Evolutionary conservation across 2,113 vertebrate species (phyloP).

Genomic region (Otus sunia): DNA sequence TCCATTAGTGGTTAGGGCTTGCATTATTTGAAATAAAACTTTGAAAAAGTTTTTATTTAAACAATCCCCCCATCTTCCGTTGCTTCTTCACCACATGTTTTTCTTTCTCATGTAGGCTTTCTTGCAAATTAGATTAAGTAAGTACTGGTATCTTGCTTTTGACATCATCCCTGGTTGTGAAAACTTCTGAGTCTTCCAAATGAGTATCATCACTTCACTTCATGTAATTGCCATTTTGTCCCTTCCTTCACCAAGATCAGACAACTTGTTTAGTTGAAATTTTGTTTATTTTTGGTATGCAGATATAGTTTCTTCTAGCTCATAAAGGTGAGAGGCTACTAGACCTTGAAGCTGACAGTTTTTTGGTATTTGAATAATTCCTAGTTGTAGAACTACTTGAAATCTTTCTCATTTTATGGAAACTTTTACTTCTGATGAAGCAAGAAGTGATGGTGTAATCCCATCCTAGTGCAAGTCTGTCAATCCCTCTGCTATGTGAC

Average conservation of each 20-base stretch:
- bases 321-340: rapidly evolving
- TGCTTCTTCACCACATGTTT: not conserved
- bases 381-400: not conserved
- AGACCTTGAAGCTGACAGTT: not conserved
- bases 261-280: not conserved
- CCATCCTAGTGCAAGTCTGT: not conserved
- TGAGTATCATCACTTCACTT: not conserved
- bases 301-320: not conserved
- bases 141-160: not conserved
- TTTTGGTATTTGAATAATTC: not conserved
- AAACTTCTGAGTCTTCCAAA: not conserved
- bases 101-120: not conserved
- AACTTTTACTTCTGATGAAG: not conserved
- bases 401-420: not conserved
- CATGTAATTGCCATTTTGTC: not conserved
- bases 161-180: not conserved
- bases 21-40: not conserved
- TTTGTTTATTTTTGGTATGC: not conserved
- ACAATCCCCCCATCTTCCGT: not conserved
- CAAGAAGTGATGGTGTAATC: not conserved
- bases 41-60: not conserved
- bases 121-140: not conserved
- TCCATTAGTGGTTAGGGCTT: not conserved
- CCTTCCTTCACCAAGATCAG: not conserved
- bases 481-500: not conserved